Percentiles rank a stretch among this genome's conserved stretches.
These are phyloP conservation scores for Dichetophora obliterata DNA, from an alignment of 2,888 invertebrate genomes.

Conservation along the genomic window DNA sequence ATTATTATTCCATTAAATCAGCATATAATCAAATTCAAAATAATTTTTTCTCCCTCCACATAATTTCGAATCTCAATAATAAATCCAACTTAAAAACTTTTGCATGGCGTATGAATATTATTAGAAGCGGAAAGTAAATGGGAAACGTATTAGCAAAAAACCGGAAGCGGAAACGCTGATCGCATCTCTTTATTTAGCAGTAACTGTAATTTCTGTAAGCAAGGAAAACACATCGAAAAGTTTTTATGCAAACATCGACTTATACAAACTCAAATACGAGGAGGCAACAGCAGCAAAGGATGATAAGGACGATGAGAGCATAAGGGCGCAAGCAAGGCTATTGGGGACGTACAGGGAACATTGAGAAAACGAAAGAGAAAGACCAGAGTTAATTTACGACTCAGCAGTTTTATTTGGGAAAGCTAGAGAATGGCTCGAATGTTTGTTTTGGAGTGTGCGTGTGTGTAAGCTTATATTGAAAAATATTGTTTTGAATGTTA, in stretches of 20 bases:
- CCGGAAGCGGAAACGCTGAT: constrained; percentile 67
- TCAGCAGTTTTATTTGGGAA: constrained; percentile 69
- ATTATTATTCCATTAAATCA: background rate
- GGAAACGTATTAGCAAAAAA: constrained; percentile 67
- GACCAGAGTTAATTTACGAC: constrained; percentile 62
- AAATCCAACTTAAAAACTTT: background rate
- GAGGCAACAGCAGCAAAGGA: background rate
- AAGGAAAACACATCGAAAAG: constrained; percentile 39
- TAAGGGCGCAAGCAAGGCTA: constrained; percentile 23
- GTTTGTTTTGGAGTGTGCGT: constrained; percentile 31
- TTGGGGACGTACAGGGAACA: background rate
- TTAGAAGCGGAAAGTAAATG: constrained; percentile 60
- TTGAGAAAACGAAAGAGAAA: constrained; percentile 44
- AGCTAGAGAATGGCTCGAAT: constrained; percentile 39
- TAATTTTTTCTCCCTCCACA: background rate
- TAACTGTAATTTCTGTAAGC: constrained; percentile 20
- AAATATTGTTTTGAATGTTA: constrained; percentile 38
- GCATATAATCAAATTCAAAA: background rate
- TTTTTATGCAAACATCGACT: constrained; percentile 45
- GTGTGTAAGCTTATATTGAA: constrained; percentile 32
- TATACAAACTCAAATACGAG: constrained; percentile 9
- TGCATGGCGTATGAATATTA: constrained; percentile 43
- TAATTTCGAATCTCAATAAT: constrained; percentile 14
- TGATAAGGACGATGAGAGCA: constrained; percentile 28
- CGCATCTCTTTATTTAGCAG: constrained; percentile 53